Evolutionary conservation across 1,140 invertebrate genomes (phyloP), one percentile per base, ranked within the genome.

Genomic region (Apis florea): DNA sequence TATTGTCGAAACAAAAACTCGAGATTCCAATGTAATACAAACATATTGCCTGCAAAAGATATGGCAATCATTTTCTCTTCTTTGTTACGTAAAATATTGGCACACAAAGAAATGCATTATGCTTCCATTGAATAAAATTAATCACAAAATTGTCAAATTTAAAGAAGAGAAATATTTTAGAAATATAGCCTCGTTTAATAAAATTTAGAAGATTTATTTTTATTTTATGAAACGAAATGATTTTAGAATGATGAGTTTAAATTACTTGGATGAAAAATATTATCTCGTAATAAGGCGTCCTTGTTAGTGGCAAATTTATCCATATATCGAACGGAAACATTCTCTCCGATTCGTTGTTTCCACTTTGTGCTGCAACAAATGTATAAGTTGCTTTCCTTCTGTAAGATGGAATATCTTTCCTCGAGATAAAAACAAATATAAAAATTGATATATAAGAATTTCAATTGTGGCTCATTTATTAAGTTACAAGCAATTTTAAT

Each of bases 1-100:
- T 84, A 72, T 87, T 88, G 58, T 90, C 86, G 51, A 89, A 87
- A 47, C 86, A 89, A 56, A 87, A 86, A 54, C 79, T 87, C 21
- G 84, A 84, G 1, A 88, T 31, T 11, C 84, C 83, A 12, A 81
- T 24, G n/a, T 85, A 74, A 40, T 83, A 67, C 17, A 67, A 21
- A 13, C 73, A 73, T n/a, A 87, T 54, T 13, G 77, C 64, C 90
- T 90, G 56, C 0, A 66, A 31, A 15, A 15, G 59, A 56, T 61
- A 2, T 40, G 31, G 2, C 31, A 40, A 40, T 40, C 5, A 40
- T 40, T 40, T 40, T 11, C 9, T 54, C 47, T 9, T 5, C 8
- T 11, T 31, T 64, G 8, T 40, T 40, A 40, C 5, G 31, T 40
- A 40, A 40, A 40, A 40, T 40, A 40, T 40, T 40, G 31, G 5